These are phyloP conservation scores for Odontomyia ornata DNA, from an alignment of 2,888 invertebrate genomes.

Conservation along the genomic window DNA sequence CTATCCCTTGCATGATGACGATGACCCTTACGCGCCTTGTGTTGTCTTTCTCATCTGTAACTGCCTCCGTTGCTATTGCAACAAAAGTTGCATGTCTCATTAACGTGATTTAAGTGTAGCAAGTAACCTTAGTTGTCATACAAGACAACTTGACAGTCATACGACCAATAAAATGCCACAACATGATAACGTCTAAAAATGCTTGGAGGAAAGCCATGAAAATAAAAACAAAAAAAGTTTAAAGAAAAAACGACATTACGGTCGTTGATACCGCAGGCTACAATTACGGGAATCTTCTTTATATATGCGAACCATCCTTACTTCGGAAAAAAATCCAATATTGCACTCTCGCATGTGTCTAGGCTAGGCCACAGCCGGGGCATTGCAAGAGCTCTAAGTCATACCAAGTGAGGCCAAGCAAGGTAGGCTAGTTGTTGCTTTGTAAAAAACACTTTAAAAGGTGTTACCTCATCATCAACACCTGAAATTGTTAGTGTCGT, in stretches of 20 bases:
- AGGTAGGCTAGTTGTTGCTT: too few species aligned
- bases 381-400: background rate
- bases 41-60: background rate
- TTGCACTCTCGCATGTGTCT: background rate
- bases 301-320: background rate
- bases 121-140: constrained; percentile 45
- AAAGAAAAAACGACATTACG: background rate
- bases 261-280: constrained; percentile 1
- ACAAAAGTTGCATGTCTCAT: constrained; percentile 43
- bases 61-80: background rate
- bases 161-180: constrained; percentile 43
- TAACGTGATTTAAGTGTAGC: constrained; percentile 44
- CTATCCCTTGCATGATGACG: background rate
- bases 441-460: constrained; percentile 8
- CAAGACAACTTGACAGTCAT: constrained; percentile 44
- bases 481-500: background rate
- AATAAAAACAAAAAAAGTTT: background rate
- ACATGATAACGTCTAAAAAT: constrained; percentile 39
- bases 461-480: constrained; percentile 44
- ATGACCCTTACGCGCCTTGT: constrained; percentile 15
- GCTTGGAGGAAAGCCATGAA: constrained; percentile 5
- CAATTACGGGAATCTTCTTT: constrained; percentile 30
- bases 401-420: background rate
- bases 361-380: background rate
- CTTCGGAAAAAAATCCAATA: background rate